Evolutionary conservation across 1,140 invertebrate species (phyloP).

Genomic region (Ectropis grisescens): DNA sequence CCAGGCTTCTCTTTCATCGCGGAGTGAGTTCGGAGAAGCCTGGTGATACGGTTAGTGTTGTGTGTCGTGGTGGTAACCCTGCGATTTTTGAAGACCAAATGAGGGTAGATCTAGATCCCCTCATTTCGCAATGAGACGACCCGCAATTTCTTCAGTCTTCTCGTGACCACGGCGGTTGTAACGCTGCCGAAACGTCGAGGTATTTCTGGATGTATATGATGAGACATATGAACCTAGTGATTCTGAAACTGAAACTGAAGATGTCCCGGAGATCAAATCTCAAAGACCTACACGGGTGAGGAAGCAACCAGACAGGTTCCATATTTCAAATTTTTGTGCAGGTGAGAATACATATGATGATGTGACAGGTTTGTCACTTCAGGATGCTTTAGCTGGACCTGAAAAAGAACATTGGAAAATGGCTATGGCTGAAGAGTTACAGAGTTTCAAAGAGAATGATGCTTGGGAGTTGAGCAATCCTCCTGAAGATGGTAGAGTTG

Average conservation of each 20-base stretch:
- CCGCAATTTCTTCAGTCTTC: too few species aligned
- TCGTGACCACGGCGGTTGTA: too few species aligned
- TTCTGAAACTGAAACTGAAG: neutral
- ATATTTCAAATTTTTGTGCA: conserved; percentile 6
- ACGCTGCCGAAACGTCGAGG: too few species aligned
- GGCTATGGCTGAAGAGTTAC: conserved; percentile 12
- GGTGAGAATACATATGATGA: conserved; percentile 4
- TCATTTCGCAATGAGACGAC: too few species aligned
- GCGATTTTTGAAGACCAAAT: too few species aligned
- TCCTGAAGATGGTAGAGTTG: neutral
- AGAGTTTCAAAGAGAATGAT: conserved; percentile 14
- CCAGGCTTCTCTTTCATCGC: too few species aligned
- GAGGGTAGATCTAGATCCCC: too few species aligned
- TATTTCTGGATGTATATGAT: neutral
- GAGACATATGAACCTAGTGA: conserved; percentile 6
- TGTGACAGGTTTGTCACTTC: conserved; percentile 3
- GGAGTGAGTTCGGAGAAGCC: too few species aligned
- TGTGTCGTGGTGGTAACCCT: too few species aligned
- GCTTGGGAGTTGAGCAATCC: conserved; percentile 5
- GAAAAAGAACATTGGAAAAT: conserved; percentile 8
- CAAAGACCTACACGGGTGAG: conserved; percentile 1
- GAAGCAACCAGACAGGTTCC: conserved; percentile 7
- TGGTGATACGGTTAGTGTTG: too few species aligned
- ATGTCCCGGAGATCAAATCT: neutral
- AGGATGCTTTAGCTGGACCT: conserved; percentile 9